These are phyloP conservation scores for Ceyx margarethae DNA, from an alignment of 2,113 vertebrate species.

Conservation along the genomic window DNA sequence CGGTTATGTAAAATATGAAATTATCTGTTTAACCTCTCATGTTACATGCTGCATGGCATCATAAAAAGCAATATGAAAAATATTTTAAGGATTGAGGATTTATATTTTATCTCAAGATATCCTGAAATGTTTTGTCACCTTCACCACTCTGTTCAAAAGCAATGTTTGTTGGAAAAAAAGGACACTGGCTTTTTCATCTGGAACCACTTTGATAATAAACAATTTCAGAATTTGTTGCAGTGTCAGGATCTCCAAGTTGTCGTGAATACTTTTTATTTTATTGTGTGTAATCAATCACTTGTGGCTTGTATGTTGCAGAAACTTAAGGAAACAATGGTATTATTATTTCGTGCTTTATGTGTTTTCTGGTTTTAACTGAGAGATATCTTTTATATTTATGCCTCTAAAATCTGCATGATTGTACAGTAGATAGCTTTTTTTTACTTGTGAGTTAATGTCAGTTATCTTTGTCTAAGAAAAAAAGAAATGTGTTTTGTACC, in stretches of 20 bases:
- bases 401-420: background rate
- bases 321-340: conserved; percentile 15
- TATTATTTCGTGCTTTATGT: background rate
- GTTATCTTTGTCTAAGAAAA: background rate
- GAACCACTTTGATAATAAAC: conserved; percentile 12
- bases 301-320: conserved; percentile 38
- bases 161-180: background rate
- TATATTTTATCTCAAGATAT: background rate
- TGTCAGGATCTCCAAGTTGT: background rate
- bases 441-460: background rate
- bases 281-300: conserved; percentile 14
- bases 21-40: background rate
- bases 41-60: background rate
- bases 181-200: background rate
- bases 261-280: conserved; percentile 30
- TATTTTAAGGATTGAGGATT: background rate
- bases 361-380: conserved; percentile 10
- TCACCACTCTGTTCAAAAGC: background rate
- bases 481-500: background rate
- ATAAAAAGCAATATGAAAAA: background rate
- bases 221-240: conserved; percentile 36
- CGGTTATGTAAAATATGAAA: background rate
- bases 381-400: background rate
- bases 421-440: background rate
- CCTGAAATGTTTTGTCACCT: background rate